phyloP scores from a whole-genome alignment of 2,888 invertebrate genomes.

The Drosophila mimica region DNA sequence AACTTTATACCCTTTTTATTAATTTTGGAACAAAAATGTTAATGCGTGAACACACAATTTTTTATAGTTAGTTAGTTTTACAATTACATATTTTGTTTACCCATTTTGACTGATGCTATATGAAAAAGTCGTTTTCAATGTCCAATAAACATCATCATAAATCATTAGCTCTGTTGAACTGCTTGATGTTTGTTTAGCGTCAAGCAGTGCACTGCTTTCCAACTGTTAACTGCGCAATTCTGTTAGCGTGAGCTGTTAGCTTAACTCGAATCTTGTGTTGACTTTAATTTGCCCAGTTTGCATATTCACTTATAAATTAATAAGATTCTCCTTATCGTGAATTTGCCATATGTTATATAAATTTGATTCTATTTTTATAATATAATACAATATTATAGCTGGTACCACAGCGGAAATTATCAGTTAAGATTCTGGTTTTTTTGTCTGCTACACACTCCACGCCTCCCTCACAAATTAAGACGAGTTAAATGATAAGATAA shows the following conservation, averaged over 20 bases:
- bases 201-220: slow-evolving; percentile 29
- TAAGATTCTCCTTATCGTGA: not conserved
- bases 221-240: not conserved
- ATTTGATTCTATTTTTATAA: not conserved
- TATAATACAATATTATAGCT: not conserved
- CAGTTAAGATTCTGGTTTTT: not conserved
- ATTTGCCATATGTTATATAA: not conserved
- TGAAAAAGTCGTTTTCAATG: not conserved
- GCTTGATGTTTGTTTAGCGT: not conserved
- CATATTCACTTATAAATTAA: not conserved
- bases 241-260: slow-evolving; percentile 3
- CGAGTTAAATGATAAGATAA: not conserved
- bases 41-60: not conserved
- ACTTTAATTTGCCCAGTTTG: not conserved
- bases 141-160: slow-evolving; percentile 62
- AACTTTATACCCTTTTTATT: not conserved
- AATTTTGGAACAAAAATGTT: not conserved
- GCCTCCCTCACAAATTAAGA: not conserved
- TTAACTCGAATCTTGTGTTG: not conserved
- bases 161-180: not conserved
- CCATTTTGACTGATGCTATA: too few relatives aligned
- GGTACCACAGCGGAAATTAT: not conserved
- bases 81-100: not conserved
- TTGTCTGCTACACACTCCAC: not conserved
- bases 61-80: not conserved